These are phyloP conservation scores for Oplegnathus fasciatus DNA, from an alignment of 2,113 vertebrate genomes.

Conservation along the genomic window DNA sequence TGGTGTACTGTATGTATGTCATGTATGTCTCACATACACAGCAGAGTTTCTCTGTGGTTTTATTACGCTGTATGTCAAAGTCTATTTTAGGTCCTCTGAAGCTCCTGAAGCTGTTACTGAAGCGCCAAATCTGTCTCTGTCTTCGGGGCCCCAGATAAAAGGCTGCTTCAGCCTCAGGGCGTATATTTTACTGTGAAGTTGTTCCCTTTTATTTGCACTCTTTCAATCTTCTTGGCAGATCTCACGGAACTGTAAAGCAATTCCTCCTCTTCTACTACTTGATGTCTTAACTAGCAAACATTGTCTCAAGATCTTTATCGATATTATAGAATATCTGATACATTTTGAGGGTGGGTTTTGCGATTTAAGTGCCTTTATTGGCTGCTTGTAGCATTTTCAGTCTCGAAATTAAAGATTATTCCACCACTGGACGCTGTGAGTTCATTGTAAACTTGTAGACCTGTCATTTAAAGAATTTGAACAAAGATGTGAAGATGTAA, in stretches of 20 bases:
- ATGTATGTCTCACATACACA: not conserved
- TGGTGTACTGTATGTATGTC: not conserved
- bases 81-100: not conserved
- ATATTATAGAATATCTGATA: not conserved
- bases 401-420: not conserved
- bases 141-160: constrained; percentile 10
- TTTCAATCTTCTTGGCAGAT: not conserved
- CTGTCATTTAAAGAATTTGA: no score
- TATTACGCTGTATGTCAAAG: not conserved
- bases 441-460: not conserved
- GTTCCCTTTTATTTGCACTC: not conserved
- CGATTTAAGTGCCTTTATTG: not conserved
- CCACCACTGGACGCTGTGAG: no score
- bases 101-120: not conserved
- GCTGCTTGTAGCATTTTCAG: not conserved
- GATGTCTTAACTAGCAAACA: not conserved
- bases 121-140: constrained; percentile 16
- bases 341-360: not conserved
- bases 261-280: not conserved
- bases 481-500: no score
- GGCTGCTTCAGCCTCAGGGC: not conserved
- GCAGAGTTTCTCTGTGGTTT: not conserved
- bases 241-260: not conserved
- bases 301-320: no score
- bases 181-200: not conserved